A percentile compares a stretch with the other conserved stretches of the same genome.
These are phyloP conservation scores for Cladopsammia gracilis DNA, from an alignment of 64 coral and sea anemone genomes.

Conservation along the genomic window DNA sequence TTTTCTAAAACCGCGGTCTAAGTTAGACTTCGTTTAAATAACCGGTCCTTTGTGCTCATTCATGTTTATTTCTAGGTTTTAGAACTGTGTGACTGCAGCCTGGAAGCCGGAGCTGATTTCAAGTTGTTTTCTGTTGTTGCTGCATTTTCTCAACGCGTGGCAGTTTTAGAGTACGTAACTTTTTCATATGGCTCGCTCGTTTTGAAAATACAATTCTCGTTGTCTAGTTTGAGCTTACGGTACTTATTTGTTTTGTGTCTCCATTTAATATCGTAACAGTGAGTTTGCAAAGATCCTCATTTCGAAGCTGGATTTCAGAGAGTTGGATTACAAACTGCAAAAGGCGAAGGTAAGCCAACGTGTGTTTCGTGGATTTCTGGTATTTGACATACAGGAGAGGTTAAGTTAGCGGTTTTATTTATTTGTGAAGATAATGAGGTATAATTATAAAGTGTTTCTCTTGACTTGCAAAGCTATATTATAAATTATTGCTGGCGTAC, in stretches of 20 bases:
- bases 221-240: no score
- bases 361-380: no score
- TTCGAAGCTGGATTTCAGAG: slow-evolving; percentile 90
- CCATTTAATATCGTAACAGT: slow-evolving; percentile 35
- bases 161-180: slow-evolving; percentile 86
- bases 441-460: no score
- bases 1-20: no score
- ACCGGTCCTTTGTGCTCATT: not conserved
- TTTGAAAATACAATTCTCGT: no score
- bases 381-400: no score
- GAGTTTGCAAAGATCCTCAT: slow-evolving; percentile 94
- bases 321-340: slow-evolving; percentile 90
- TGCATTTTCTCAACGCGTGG: slow-evolving; percentile 91
- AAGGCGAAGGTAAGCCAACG: slow-evolving; percentile 74
- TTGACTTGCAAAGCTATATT: no score
- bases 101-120: slow-evolving; percentile 83
- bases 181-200: not conserved
- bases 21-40: no score
- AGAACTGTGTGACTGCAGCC: slow-evolving; percentile 92
- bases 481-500: no score
- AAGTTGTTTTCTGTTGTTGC: slow-evolving; percentile 96
- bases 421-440: no score
- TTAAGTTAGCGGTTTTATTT: no score
- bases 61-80: slow-evolving; percentile 53
- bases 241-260: not conserved